Conservation (phyloP, 2,113 vertebrate species). For the Ardeotis arabs region DNA sequence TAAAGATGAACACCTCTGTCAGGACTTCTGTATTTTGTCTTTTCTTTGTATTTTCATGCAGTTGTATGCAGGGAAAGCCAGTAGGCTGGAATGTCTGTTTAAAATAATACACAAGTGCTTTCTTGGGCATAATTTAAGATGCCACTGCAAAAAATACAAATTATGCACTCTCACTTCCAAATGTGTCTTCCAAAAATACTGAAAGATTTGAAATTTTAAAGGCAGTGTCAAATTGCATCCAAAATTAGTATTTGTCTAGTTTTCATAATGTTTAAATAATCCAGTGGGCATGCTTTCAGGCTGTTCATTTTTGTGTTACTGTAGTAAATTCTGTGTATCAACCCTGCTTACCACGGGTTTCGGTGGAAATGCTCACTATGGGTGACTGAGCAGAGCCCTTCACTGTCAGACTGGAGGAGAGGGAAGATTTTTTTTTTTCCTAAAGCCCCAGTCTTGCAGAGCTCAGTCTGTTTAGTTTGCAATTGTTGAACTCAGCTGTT, state of each 20-base stretch:
- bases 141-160: not conserved
- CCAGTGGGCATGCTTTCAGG: not conserved
- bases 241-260: not conserved
- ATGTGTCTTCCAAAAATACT: not conserved
- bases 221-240: not conserved
- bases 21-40: not conserved
- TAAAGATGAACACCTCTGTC: not conserved
- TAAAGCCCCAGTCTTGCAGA: not conserved
- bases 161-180: not conserved
- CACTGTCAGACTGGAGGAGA: not conserved
- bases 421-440: not conserved
- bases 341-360: not conserved
- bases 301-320: not conserved
- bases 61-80: not conserved
- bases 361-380: accelerated
- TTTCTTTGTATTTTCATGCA: not conserved
- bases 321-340: not conserved
- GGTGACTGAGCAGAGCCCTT: not conserved
- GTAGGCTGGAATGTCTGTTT: not conserved
- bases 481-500: not conserved
- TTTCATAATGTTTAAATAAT: not conserved
- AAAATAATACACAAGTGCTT: not conserved
- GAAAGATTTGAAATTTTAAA: not conserved
- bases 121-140: not conserved
- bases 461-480: not conserved